A percentile compares a stretch with the other conserved stretches of the same genome.
Conservation (phyloP, 2,888 invertebrate species). For the Teinopalpus imperialis region DNA sequence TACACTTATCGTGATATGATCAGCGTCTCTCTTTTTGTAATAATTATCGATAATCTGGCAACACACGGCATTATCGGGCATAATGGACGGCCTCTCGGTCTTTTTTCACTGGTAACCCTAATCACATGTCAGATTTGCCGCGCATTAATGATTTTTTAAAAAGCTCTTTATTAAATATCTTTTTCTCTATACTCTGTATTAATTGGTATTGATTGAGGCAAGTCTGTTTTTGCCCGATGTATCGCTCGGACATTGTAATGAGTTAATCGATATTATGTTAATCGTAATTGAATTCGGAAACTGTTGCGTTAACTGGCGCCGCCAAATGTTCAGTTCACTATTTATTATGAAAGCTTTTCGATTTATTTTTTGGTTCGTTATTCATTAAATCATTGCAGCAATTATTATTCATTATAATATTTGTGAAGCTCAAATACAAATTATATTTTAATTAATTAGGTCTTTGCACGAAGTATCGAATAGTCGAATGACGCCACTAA, state of each 20-base stretch:
- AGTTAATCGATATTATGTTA: conserved; percentile 42
- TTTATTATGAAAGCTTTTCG: neutral
- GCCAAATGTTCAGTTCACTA: conserved; percentile 26
- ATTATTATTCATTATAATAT: no score
- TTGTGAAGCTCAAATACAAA: no score
- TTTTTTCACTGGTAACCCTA: conserved; percentile 77
- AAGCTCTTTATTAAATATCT: conserved; percentile 22
- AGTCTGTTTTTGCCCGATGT: conserved; percentile 37
- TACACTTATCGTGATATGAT: conserved; percentile 71
- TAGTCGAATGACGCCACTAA: no score
- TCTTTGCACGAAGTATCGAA: no score
- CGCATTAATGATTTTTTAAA: conserved; percentile 57
- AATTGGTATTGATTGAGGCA: conserved; percentile 46
- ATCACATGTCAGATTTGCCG: conserved; percentile 78
- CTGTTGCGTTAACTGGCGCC: conserved; percentile 37
- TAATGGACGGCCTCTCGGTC: conserved; percentile 66
- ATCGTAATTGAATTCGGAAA: conserved; percentile 43
- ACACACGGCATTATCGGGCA: conserved; percentile 67
- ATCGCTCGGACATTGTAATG: conserved; percentile 42
- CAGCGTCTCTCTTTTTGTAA: conserved; percentile 66
- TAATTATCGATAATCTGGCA: conserved; percentile 81
- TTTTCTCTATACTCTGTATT: conserved; percentile 34
- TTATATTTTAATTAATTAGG: no score
- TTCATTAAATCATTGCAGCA: no score
- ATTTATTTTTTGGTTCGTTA: conserved; percentile 14